Base-by-base conservation (phyloP, 2,113 vertebrate genomes). In the Scopus umbretta region DNA sequence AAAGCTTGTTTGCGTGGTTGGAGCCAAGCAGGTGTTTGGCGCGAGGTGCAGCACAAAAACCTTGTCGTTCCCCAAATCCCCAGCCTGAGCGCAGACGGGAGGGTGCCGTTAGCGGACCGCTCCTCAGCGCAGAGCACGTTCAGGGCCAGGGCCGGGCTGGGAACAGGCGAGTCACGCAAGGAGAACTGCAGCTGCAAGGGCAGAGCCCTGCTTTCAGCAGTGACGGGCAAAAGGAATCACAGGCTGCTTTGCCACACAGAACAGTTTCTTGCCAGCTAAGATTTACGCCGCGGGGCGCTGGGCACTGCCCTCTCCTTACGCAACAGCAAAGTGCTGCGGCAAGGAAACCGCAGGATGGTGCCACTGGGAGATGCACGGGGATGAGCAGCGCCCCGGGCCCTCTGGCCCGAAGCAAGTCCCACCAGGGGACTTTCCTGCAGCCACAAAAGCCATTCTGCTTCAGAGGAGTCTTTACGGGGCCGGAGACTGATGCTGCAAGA, bases 401-500 rank as follows among this genome's bases (percentile, higher is more conserved):
- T 18, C 42, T 5, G 38, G 13, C 16, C 59, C 34, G 49, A n/a
- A 20, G 4, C 7, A 13, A 34, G 22, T 11, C 38, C 23, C 22
- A 11, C 15, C 9, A 3, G 23, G 16, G 29, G 16, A 20, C 13
- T 45, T 38, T 34, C 29, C 25, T 11, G 9, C 36, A 25, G 43
- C 66, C 66, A 45, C 34, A 40, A 13, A 38, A 43, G 38, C 6
- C 38, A 29, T 53, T 29, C 30, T 25, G 25, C 55, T 61, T 23
- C 62, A 38, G 26, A 42, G 32, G 27, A 18, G 8, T 9, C 18
- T 36, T 50, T 11, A 23, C 1, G 0, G 22, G 43, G 34, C 62
- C 7, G 4, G 23, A 75, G 45, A 10, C 19, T 3, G 19, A 5
- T 0, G 2, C 3, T 6, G 32, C 26, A 13, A 17, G 3, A 6